These are phyloP conservation scores for Zaprionus ornatus DNA, from an alignment of 1,140 invertebrate genomes.

Conservation along the genomic window DNA sequence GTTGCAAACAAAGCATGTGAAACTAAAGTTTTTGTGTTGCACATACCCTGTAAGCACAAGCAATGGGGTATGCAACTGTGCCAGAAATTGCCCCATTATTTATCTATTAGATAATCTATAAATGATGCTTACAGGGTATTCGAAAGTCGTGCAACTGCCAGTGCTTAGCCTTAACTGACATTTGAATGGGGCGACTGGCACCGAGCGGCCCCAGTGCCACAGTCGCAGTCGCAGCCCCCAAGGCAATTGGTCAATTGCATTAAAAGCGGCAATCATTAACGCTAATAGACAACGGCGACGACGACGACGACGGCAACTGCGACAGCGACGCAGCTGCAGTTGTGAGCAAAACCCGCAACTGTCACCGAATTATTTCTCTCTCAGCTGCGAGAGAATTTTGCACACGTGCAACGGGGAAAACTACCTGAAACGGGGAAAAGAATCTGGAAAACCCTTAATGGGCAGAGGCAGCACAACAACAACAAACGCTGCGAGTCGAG, in stretches of 20 bases:
- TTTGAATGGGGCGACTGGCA: constrained; percentile 77
- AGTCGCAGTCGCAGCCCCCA: constrained; percentile 22
- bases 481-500: neutral
- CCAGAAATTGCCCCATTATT: too few relatives aligned
- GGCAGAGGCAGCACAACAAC: constrained; percentile 24
- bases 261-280: constrained; percentile 77
- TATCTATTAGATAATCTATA: neutral
- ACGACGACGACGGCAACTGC: constrained; percentile 6
- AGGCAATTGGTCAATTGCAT: constrained; percentile 76
- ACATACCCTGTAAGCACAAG: neutral
- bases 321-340: constrained; percentile 13
- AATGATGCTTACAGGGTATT: neutral
- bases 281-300: constrained; percentile 58
- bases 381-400: constrained; percentile 42
- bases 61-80: neutral
- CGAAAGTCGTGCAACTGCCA: neutral
- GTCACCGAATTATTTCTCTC: constrained; percentile 49
- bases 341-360: constrained; percentile 44
- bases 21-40: constrained; percentile 11
- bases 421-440: constrained; percentile 23
- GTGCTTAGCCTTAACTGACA: constrained; percentile 62
- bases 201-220: constrained; percentile 48
- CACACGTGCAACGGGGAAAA: constrained; percentile 62
- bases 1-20: constrained; percentile 59
- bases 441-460: constrained; percentile 68